Percentiles rank a stretch among this genome's conserved stretches.
Conservation (phyloP, 2,113 vertebrate species). For the Phyllostomus discolor region DNA sequence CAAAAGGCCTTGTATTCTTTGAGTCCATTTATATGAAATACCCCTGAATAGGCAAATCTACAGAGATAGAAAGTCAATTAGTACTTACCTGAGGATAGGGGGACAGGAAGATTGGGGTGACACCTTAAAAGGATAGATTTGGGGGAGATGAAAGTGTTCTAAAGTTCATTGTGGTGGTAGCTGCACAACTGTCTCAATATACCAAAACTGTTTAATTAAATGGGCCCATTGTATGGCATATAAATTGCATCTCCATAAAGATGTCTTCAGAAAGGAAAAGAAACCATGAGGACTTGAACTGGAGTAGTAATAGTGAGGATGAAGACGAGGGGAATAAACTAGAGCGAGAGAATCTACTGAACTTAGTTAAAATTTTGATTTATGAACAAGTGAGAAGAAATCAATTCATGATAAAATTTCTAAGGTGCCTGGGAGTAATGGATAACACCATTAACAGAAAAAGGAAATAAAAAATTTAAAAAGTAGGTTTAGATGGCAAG, state of each 20-base stretch:
- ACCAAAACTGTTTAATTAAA: neutral
- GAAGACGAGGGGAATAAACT: neutral
- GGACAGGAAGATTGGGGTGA: neutral
- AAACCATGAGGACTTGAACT: neutral
- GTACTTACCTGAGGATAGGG: neutral
- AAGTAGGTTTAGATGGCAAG: neutral
- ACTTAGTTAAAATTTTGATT: constrained; percentile 36
- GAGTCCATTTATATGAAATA: neutral
- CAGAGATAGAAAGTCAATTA: neutral
- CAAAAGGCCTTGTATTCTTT: neutral
- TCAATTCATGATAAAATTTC: constrained; percentile 21
- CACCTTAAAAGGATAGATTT: neutral
- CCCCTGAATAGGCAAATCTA: neutral
- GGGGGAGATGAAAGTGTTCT: neutral
- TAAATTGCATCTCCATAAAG: constrained; percentile 27
- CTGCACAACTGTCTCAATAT: neutral
- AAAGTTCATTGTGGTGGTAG: neutral
- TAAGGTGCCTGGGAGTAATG: neutral
- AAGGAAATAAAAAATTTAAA: neutral
- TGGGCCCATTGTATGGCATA: neutral
- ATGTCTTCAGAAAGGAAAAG: neutral
- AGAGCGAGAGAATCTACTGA: neutral
- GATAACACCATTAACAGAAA: constrained; percentile 4
- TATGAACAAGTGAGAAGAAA: neutral
- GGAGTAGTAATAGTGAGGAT: neutral